phyloP scores from a whole-genome alignment of 2,797 vertebrate genomes.

The Sphaeramia orbicularis region DNA sequence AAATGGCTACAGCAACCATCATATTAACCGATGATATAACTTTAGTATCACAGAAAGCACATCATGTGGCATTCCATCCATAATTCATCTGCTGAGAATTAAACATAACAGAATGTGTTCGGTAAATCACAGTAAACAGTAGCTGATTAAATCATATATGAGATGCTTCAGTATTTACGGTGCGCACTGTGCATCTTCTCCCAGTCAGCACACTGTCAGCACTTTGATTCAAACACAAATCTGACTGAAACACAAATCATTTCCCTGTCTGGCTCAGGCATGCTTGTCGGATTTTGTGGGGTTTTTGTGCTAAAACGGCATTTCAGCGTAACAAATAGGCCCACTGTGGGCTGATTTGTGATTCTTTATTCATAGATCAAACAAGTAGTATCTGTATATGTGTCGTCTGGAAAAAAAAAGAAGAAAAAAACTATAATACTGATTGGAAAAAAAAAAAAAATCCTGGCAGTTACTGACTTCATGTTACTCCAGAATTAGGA shows the following conservation, averaged over 20 bases:
- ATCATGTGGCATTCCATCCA: constrained; percentile 22
- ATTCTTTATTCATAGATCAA: constrained; percentile 65
- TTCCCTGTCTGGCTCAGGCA: constrained; percentile 57
- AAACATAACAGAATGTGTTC: constrained; percentile 39
- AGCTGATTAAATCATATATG: constrained; percentile 69
- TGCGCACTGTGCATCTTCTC: constrained; percentile 44
- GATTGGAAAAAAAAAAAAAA: constrained; percentile 53
- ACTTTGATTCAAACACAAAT: constrained; percentile 72
- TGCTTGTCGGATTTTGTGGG: constrained; percentile 61
- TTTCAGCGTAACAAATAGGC: constrained; percentile 64
- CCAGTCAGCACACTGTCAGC: constrained; percentile 67
- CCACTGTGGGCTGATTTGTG: constrained; percentile 63
- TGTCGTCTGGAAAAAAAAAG: constrained; percentile 1
- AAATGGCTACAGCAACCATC: constrained; percentile 5
- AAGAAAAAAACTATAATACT: constrained; percentile 51
- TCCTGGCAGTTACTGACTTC: constrained; percentile 54
- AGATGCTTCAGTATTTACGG: constrained; percentile 59
- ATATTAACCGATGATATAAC: constrained; percentile 3
- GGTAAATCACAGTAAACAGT: constrained; percentile 43
- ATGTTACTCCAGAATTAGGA: constrained; percentile 57
- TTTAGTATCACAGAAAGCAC: constrained; percentile 4
- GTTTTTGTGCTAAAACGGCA: constrained; percentile 61
- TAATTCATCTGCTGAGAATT: constrained; percentile 48
- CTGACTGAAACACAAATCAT: constrained; percentile 73
- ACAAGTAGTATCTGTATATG: constrained; percentile 39